Evolutionary conservation across 1,140 invertebrate species (phyloP), one percentile per base, ranked within the genome.

Genomic region (Ganaspis sp.): DNA sequence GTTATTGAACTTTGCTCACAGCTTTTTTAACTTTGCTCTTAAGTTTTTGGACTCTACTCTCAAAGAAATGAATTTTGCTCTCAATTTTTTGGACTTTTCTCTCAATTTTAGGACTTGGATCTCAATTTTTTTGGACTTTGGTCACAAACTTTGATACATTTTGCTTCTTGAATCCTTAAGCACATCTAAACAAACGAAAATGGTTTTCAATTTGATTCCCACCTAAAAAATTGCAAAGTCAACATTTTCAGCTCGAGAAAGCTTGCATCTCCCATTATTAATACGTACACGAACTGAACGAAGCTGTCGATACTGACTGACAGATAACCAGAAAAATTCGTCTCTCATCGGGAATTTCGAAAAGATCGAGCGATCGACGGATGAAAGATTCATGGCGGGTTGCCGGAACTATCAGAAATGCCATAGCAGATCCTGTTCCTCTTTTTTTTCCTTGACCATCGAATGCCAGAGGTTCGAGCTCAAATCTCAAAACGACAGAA

Each of bases 351-450:
- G 26, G 45, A 77, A 81, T 75, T 81, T 76, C 49, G 54, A 70
- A 54, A 40, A 42, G 38, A 37, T 37, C 42, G 53, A 83, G 49
- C 83, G 84, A 85, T 85, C 81, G 84, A 80, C 83, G 78, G 82
- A 87, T 87, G 86, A 86, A 87, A 87, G 82, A 87, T 87, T 86
- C 86, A 87, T 87, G 81, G 80, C 81, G 69, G 69, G 83, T 79
- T 83, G 78, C 84, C 78, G 81, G 78, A 81, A 82, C 83, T 77
- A 86, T 87, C 84, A 80, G 80, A 85, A 86, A 81, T 82, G 81
- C 84, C 79, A 77, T 76, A 74, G 75, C 76, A 76, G 64, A 75
- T 74, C 76, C 37, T 45, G 21, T 71, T 45, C 45, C 21, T 15
- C n/a, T 42, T 42, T 26, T 42, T 38, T 19, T 21, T 71, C 23